Evolutionary conservation across 2,113 vertebrate species (phyloP).

Genomic region (Platysteira castanea): DNA sequence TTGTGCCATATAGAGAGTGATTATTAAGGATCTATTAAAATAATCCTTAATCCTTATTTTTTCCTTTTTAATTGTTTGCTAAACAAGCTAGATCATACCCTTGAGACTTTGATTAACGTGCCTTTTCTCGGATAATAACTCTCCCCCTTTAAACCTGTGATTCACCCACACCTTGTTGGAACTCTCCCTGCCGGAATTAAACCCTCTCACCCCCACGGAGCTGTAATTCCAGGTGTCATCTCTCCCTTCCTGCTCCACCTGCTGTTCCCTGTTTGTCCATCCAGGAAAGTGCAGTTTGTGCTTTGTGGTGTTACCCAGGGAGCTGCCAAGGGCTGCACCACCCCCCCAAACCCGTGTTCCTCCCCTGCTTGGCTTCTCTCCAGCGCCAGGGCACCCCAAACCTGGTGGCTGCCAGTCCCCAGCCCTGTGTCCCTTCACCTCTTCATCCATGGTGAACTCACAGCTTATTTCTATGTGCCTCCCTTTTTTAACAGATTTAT

Average conservation of each 20-base stretch:
- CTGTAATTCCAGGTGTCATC: neutral
- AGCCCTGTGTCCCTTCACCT: neutral
- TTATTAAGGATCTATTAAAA: neutral
- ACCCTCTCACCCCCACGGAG: neutral
- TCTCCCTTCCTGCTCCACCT: neutral
- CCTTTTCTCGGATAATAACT: neutral
- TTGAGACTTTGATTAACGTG: neutral
- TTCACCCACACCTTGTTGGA: neutral
- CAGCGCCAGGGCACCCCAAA: neutral
- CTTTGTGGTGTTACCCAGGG: accelerated
- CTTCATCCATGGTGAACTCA: neutral
- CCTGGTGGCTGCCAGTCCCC: no score
- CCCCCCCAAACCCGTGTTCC: neutral
- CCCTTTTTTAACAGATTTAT: neutral
- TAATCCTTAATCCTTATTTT: neutral
- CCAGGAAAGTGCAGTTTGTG: neutral
- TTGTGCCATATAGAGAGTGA: neutral
- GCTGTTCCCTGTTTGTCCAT: neutral
- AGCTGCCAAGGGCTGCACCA: neutral
- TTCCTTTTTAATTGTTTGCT: neutral
- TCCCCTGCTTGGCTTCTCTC: neutral
- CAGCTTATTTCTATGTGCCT: neutral
- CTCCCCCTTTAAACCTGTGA: neutral
- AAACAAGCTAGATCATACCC: neutral
- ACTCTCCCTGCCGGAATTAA: neutral